phyloP scores from a whole-genome alignment of 2,113 vertebrate species.

The Blennius ocellaris region DNA sequence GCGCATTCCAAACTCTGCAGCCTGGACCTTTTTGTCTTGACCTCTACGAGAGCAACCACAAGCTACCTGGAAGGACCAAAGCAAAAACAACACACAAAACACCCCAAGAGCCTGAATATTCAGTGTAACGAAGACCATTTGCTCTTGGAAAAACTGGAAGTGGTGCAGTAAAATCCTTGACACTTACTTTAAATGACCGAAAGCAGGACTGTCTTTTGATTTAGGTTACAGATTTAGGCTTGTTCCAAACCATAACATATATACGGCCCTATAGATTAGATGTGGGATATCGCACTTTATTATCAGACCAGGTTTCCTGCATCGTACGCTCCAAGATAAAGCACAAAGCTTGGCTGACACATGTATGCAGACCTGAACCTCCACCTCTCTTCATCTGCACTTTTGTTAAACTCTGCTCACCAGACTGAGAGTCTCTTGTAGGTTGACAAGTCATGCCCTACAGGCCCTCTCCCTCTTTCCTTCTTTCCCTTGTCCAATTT shows the following conservation, averaged over 20 bases:
- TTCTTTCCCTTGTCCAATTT: conserved; percentile 1
- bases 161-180: too few relatives aligned
- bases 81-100: conserved; percentile 42
- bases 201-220: neutral
- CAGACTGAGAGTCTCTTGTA: conserved; percentile 29
- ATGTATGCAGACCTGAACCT: neutral
- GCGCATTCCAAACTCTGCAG: conserved; percentile 61
- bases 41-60: conserved; percentile 50
- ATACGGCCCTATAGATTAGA: neutral
- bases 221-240: neutral
- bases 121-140: conserved; percentile 42
- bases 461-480: conserved; percentile 1
- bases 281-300: neutral
- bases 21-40: conserved; percentile 39
- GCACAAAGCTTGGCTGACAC: conserved; percentile 1
- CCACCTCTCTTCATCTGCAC: conserved; percentile 2
- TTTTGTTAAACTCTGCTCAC: conserved; percentile 6
- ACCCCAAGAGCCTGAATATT: conserved; percentile 34
- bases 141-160: conserved; percentile 26
- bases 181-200: too few relatives aligned
- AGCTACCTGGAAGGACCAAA: conserved; percentile 44
- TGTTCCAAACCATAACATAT: neutral
- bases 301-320: conserved; percentile 22
- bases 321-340: neutral
- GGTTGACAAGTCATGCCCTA: conserved; percentile 13